phyloP scores from a whole-genome alignment of 2,888 invertebrate species.

The Torymus tubicola region DNA sequence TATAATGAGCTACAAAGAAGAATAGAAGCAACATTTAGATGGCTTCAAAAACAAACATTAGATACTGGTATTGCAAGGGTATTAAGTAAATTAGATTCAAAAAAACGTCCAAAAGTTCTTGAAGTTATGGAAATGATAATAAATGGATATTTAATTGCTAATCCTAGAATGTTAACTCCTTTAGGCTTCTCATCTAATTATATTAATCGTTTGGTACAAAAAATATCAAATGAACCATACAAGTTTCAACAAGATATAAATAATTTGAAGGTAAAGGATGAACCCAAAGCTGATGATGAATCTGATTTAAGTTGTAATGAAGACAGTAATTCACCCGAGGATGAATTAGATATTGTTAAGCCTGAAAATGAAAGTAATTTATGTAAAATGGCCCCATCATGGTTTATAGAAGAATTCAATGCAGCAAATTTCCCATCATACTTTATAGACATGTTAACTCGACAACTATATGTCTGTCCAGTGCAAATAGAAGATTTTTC shows the following conservation, averaged over 20 bases:
- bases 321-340: conserved; percentile 58
- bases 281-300: conserved; percentile 57
- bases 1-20: conserved; percentile 82
- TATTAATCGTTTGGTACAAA: conserved; percentile 41
- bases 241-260: conserved; percentile 63
- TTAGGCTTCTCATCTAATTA: conserved; percentile 74
- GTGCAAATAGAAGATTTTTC: conserved; percentile 86
- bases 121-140: conserved; percentile 81
- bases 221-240: conserved; percentile 55
- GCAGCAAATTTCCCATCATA: conserved; percentile 81
- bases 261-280: conserved; percentile 53
- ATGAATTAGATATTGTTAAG: conserved; percentile 52
- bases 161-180: conserved; percentile 80
- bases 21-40: conserved; percentile 85
- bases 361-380: conserved; percentile 54
- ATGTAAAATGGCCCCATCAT: conserved; percentile 69
- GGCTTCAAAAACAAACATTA: conserved; percentile 85
- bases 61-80: conserved; percentile 84
- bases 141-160: conserved; percentile 81
- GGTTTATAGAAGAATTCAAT: conserved; percentile 83
- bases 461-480: conserved; percentile 81
- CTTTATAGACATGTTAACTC: conserved; percentile 84
- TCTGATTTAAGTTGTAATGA: conserved; percentile 57
- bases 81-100: conserved; percentile 80
- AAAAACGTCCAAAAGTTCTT: conserved; percentile 78